Evolutionary conservation across 2,797 vertebrate genomes (phyloP), one percentile per base, ranked within the genome.

Genomic region (Alectoris magna): DNA sequence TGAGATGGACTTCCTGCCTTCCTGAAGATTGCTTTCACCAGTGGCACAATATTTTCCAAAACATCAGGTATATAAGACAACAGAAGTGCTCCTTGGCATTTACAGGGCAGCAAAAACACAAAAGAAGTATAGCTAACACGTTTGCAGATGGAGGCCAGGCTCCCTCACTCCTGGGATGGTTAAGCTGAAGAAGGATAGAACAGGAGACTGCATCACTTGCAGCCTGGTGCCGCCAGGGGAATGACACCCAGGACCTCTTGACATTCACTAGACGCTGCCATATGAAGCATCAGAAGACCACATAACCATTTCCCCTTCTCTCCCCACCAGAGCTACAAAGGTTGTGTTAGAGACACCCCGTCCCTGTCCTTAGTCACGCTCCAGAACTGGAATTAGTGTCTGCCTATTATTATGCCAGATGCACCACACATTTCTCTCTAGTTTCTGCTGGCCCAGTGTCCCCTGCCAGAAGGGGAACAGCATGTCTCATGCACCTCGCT

Each of bases 351-450:
- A 84, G 46, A 67, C 4, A 83, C 2, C 3, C 9, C 14, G 14
- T 10, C 41, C 34, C 31, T 14, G 18, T 18, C n/a, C 34, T n/a
- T 17, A 18, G 7, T 77, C 53, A 77, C 10, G 14, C 43, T 67
- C 21, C 10, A 70, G 48, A 71, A 87, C 64, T 13, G 1, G 38
- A 80, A 62, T 80, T 85, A 1, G 0, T 59, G 36, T 59, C 49
- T 38, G 34, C 46, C 31, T 24, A 0, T 38, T 53, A 51, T 88
- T 48, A 21, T 82, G 22, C 69, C 17, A 36, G 49, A 62, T 62
- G 26, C 16, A 60, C 39, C 62, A 2, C 44, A 51, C 6, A 3
- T 9, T 0, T 0, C 2, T 63, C 3, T 26, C 43, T 51, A 36
- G 8, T 62, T 87, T 19, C 22, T 84, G 21, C n/a, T 68, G 53